A percentile compares a stretch with the other conserved stretches of the same genome.
These are phyloP conservation scores for Anastatus disparis DNA, from an alignment of 1,140 invertebrate genomes.

Conservation along the genomic window DNA sequence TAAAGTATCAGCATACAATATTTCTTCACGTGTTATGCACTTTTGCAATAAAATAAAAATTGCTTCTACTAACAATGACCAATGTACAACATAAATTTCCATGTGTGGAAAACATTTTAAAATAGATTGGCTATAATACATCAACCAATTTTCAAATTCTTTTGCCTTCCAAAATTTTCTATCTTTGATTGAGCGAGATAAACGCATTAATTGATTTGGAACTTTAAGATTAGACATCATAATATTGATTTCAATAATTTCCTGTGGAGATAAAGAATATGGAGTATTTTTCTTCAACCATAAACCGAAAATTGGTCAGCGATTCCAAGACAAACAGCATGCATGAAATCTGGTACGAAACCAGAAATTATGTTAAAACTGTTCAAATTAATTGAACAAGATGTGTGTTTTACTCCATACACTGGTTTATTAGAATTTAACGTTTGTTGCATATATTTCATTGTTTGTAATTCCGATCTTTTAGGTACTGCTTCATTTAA, in stretches of 20 bases:
- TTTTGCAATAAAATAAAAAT: constrained; percentile 26
- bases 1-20: background rate
- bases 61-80: constrained; percentile 28
- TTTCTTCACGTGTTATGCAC: constrained; percentile 12
- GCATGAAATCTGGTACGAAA: constrained; percentile 39
- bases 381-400: background rate
- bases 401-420: background rate
- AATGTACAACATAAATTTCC: constrained; percentile 16
- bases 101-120: background rate
- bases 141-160: constrained; percentile 38
- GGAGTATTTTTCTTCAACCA: background rate
- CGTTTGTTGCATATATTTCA: background rate
- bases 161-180: constrained; percentile 30
- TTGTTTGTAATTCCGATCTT: constrained; percentile 4
- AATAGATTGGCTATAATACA: constrained; percentile 36
- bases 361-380: constrained; percentile 36
- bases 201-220: constrained; percentile 32
- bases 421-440: background rate
- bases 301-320: constrained; percentile 37
- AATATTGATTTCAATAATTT: background rate
- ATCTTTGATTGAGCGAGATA: constrained; percentile 12
- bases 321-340: constrained; percentile 32
- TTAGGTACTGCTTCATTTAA: background rate
- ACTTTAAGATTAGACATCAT: background rate
- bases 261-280: background rate